These are phyloP conservation scores for Nannoperca australis DNA, from an alignment of 2,797 vertebrate genomes.

Conservation along the genomic window DNA sequence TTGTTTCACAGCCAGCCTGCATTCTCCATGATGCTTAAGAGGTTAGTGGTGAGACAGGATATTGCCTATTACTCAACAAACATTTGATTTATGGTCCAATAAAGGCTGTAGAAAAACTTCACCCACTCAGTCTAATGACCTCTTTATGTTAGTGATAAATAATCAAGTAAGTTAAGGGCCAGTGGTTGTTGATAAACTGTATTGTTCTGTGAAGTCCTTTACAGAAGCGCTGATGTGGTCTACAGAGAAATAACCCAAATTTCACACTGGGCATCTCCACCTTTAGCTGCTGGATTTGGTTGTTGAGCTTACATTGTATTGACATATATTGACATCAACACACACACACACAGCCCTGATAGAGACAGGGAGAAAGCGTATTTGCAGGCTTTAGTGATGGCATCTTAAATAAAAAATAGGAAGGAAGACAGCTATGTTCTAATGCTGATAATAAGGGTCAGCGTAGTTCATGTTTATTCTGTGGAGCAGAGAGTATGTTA, in stretches of 20 bases:
- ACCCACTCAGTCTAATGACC: constrained; percentile 38
- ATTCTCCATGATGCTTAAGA: neutral
- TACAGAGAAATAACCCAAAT: constrained; percentile 42
- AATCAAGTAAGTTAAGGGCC: constrained; percentile 22
- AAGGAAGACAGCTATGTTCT: constrained; percentile 21
- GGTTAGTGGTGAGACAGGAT: constrained; percentile 6
- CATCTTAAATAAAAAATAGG: constrained; percentile 28
- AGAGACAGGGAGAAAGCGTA: neutral
- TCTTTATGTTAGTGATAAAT: constrained; percentile 46
- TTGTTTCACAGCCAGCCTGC: constrained; percentile 14
- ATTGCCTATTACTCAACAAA: constrained; percentile 27
- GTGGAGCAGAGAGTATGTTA: neutral
- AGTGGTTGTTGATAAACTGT: constrained; percentile 33
- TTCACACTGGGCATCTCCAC: neutral
- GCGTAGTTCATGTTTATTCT: neutral
- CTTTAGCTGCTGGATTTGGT: constrained; percentile 22
- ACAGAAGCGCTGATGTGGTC: constrained; percentile 2
- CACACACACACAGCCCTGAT: neutral
- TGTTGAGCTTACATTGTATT: neutral
- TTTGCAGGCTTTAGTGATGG: constrained; percentile 20
- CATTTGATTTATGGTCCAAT: constrained; percentile 42
- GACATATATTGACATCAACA: constrained; percentile 4
- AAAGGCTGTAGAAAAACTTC: constrained; percentile 19
- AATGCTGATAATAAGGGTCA: constrained; percentile 24
- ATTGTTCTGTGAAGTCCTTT: constrained; percentile 14